Base-by-base conservation (phyloP, 2,888 invertebrate genomes). In the Willowsia nigromaculata region DNA sequence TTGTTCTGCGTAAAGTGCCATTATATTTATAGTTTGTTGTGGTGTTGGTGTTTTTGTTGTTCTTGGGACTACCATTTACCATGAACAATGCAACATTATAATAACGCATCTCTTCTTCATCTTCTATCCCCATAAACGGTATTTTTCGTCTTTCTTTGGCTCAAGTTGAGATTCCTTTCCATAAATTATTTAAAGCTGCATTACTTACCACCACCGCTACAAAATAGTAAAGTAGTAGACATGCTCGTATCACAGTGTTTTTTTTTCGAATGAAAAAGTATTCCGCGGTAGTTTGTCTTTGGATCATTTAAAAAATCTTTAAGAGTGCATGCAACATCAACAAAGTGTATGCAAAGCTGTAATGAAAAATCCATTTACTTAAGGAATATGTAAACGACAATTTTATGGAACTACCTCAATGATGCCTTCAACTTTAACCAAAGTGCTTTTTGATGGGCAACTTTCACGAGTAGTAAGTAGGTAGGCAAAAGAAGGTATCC, bases 11-110 rank as follows among this genome's bases (percentile, higher is more conserved):
- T 50, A 76, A 85, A 85, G 78, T 78, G 65, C 76, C 78, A 85
- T 76, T 85, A 85, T 78, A 78, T 85, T 65, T 85, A 85, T 85
- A 78, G 78, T 65, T 88, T 88, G 40, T 88, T 88, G 87, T 56
- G 33, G 25, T 37, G 74, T 74, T 43, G 30, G 47, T 65, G 84
- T 74, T 53, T 71, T 43, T 40, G 59, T 22, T 62, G 18, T 59
- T 62, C 40, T 59, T 59, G 11, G 1, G n/a, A 56, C 56, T 27
- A 27, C 37, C 47, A 56, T 56, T 80, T 56, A 40, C 40, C 37
- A 68, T 68, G 65, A 68, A 68, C 65, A 68, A 68, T 68, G 22
- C 62, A n/a, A 18, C 40, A 68, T 68, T 65, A 65, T 30, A 30
- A 33, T 30, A 33, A 33, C 33, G 7, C n/a, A 9, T 2, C 62